Evolutionary conservation across 2,113 vertebrate species (phyloP), one percentile per base, ranked within the genome.

Genomic region (Columbina picui): DNA sequence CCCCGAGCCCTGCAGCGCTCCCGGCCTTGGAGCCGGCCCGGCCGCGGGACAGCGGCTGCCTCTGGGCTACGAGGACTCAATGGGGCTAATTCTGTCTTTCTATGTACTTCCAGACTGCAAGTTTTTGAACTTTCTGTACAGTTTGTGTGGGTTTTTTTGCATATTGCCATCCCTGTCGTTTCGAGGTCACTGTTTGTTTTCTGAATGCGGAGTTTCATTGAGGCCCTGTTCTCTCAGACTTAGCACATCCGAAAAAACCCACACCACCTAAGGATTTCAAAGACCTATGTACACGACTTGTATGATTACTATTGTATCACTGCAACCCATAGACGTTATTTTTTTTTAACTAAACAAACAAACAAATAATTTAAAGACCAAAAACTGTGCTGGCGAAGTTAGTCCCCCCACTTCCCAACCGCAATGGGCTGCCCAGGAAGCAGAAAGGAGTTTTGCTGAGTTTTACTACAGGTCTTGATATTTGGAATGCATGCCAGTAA

Each of bases 101-200:
- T 98, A 96, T 97, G 98, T 98, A 98, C 98, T 98, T 98, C 98
- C 97, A 98, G 98, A 98, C 97, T 98, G 98, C 98, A 97, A 98
- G 98, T 98, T 99, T 98, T 98, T 96, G 97, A 97, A 97, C 97
- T 98, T 97, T 97, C 98, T 98, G 98, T 99, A 98, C 96, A 98
- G 97, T 98, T 98, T 98, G 98, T 98, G 99, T 98, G 95, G 95
- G 98, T 97, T 98, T 50, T 45, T 98, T 98, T 98, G 97, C 98
- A 98, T 98, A 95, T 82, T 84, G 96, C 98, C 97, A 97, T 96
- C 96, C 92, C 95, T 87, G 94, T 98, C 17, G 95, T 97, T 98
- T 77, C 94, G 65, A 34, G 97, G 92, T 98, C 97, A 68, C 96
- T 96, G 94, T 97, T 98, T 97, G 97, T 98, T 98, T 71, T 84